Conservation (phyloP, 2,888 invertebrate species). For the Trachelus troglodyta region DNA sequence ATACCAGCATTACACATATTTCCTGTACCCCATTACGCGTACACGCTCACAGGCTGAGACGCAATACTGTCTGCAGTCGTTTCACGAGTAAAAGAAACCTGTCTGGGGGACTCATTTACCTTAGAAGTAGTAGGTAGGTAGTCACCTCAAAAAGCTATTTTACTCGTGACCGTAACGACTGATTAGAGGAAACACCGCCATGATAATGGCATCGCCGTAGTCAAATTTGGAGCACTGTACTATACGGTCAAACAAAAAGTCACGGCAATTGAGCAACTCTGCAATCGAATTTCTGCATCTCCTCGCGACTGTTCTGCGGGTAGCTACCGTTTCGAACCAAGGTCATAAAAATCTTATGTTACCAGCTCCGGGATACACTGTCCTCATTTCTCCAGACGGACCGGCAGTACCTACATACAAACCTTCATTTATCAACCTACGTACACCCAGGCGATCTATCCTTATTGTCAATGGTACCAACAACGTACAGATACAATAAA, state of each 20-base stretch:
- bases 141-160: neutral
- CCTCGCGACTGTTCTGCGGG: neutral
- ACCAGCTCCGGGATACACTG: neutral
- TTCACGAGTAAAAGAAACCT: neutral
- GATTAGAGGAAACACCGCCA: no score
- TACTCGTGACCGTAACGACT: no score
- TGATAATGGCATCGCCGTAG: no score
- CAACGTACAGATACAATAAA: neutral
- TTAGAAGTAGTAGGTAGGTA: neutral
- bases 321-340: neutral
- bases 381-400: neutral
- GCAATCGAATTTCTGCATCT: neutral
- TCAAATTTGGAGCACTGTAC: no score
- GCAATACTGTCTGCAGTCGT: neutral
- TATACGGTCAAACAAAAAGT: neutral
- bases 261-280: neutral
- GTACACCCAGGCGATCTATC: neutral
- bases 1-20: neutral
- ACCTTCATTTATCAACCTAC: neutral
- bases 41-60: neutral
- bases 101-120: neutral
- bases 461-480: neutral
- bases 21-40: neutral
- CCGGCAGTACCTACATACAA: neutral
- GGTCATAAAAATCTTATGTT: neutral